These are phyloP conservation scores for Australoheros scitulus DNA, from an alignment of 2,113 vertebrate species.

Conservation along the genomic window DNA sequence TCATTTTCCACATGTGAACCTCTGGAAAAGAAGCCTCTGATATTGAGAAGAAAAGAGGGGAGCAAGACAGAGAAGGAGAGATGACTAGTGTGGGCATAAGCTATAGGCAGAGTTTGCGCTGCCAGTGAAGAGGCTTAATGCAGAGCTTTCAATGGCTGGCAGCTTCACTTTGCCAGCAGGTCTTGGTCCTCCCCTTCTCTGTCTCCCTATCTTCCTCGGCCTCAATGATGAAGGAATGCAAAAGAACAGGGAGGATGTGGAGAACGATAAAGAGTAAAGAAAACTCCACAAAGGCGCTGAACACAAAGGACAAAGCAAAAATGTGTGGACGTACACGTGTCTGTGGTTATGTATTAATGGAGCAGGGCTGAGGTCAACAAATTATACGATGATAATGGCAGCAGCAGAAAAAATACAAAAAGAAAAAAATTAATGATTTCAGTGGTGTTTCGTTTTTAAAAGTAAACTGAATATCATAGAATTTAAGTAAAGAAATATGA, in stretches of 20 bases:
- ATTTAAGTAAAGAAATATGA: not conserved
- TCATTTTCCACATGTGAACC: slow-evolving; percentile 45
- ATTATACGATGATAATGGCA: not conserved
- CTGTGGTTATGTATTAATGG: not conserved
- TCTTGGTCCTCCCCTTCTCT: slow-evolving; percentile 39
- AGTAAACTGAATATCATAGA: not conserved
- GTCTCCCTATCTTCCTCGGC: slow-evolving; percentile 35
- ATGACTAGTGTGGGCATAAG: slow-evolving; percentile 45
- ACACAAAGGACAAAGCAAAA: slow-evolving; percentile 12
- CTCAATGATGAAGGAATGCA: slow-evolving; percentile 51
- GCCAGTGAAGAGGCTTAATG: slow-evolving; percentile 65
- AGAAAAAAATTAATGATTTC: too few relatives aligned
- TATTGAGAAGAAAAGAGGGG: slow-evolving; percentile 1
- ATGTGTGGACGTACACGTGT: not conserved
- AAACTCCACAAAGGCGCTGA: slow-evolving; percentile 7
- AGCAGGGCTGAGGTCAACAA: slow-evolving; percentile 7
- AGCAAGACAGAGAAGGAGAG: slow-evolving; percentile 3
- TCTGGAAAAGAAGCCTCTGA: slow-evolving; percentile 24
- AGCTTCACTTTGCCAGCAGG: slow-evolving; percentile 57
- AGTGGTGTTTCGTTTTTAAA: not conserved
- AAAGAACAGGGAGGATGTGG: slow-evolving; percentile 15
- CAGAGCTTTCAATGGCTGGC: slow-evolving; percentile 51
- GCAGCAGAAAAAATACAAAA: not conserved
- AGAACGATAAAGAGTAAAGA: slow-evolving; percentile 36
- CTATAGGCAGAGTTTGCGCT: slow-evolving; percentile 45